phyloP scores from a whole-genome alignment of 2,888 invertebrate genomes.

The Nymphalis polychloros region DNA sequence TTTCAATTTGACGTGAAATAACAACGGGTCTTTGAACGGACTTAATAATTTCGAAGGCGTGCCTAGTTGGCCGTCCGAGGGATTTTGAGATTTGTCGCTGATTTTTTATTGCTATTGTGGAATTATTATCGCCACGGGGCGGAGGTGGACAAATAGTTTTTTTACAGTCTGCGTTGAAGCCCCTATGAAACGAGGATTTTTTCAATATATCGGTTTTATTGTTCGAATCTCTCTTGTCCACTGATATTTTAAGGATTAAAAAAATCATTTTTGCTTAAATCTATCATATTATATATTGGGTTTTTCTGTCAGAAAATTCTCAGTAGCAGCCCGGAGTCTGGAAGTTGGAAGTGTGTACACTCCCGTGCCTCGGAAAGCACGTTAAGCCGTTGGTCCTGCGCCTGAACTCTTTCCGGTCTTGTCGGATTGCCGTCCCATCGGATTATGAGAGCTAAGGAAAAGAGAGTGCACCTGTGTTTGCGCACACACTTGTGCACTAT shows the following conservation, averaged over 20 bases:
- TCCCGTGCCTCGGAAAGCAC: too few species aligned
- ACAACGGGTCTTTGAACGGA: constrained; percentile 56
- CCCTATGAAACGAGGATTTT: constrained; percentile 34
- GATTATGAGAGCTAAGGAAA: too few species aligned
- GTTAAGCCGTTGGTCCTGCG: too few species aligned
- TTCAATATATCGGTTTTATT: constrained; percentile 33
- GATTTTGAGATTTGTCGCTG: constrained; percentile 73
- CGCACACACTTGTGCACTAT: too few species aligned
- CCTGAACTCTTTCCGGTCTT: too few species aligned
- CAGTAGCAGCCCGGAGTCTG: too few species aligned
- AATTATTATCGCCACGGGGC: constrained; percentile 68
- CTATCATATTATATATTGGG: too few species aligned
- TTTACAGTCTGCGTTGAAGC: constrained; percentile 39
- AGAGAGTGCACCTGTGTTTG: too few species aligned
- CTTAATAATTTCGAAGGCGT: constrained; percentile 78
- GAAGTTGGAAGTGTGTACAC: too few species aligned
- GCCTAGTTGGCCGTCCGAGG: constrained; percentile 72
- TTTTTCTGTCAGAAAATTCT: too few species aligned
- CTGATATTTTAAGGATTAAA: background rate
- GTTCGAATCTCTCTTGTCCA: constrained; percentile 15
- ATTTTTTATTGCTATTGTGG: constrained; percentile 73
- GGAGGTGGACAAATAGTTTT: constrained; percentile 59
- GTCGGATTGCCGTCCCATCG: too few species aligned
- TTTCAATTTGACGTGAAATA: constrained; percentile 38
- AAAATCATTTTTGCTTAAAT: too few species aligned